These are phyloP conservation scores for Lydus trimaculatus DNA, from an alignment of 2,888 invertebrate species.

Conservation along the genomic window DNA sequence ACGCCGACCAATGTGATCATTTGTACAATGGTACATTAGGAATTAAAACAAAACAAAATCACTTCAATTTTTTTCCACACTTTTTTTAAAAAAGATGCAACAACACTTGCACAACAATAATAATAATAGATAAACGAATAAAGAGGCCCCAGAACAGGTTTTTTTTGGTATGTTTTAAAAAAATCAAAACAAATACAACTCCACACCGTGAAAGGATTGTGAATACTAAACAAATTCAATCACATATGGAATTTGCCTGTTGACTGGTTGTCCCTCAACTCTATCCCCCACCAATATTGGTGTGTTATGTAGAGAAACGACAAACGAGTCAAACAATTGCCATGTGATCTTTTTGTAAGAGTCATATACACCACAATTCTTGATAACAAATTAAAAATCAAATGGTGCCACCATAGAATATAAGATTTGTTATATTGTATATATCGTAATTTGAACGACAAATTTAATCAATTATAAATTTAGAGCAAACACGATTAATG, in stretches of 20 bases:
- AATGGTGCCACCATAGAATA: not conserved
- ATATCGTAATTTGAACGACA: too few species aligned
- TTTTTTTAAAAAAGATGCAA: not conserved
- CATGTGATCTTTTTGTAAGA: slow-evolving; percentile 9
- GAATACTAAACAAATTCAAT: not conserved
- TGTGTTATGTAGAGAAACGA: not conserved
- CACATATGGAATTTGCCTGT: slow-evolving; percentile 8
- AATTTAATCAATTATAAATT: not conserved
- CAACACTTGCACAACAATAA: not conserved
- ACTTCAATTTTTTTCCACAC: slow-evolving; percentile 1
- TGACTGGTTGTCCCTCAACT: slow-evolving; percentile 17
- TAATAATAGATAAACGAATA: not conserved
- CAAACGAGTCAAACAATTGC: not conserved
- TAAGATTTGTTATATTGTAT: not conserved
- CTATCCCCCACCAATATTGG: slow-evolving; percentile 10
- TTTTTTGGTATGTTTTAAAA: not conserved
- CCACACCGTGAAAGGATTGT: not conserved
- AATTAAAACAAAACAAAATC: slow-evolving; percentile 18
- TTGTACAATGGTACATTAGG: slow-evolving; percentile 55
- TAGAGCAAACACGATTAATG: not conserved
- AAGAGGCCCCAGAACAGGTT: slow-evolving; percentile 5
- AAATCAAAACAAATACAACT: too few species aligned
- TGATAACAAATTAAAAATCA: not conserved
- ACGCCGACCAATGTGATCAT: slow-evolving; percentile 53
- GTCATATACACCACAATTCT: not conserved